A percentile compares a stretch with the other conserved stretches of the same genome.
These are phyloP conservation scores for Mionectes macconnelli DNA, from an alignment of 2,113 vertebrate genomes.

Conservation along the genomic window DNA sequence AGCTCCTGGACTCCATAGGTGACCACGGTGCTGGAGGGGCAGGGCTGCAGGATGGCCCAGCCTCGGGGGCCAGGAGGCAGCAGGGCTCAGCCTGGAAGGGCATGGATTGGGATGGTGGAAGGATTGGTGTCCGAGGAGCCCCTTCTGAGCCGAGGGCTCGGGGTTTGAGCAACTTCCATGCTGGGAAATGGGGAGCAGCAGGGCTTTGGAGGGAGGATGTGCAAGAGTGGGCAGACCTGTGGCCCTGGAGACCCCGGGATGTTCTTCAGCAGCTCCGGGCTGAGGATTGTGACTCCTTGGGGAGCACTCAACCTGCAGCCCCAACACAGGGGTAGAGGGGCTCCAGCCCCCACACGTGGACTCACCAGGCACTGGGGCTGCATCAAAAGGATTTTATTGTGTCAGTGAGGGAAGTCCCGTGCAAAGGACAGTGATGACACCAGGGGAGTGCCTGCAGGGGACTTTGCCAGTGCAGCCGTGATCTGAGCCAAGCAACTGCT, in stretches of 20 bases:
- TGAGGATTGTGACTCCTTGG: fast-evolving
- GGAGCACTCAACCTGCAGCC: not conserved
- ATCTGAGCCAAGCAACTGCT: not conserved
- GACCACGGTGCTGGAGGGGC: not conserved
- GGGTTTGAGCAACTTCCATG: not conserved
- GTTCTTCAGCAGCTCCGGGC: not conserved
- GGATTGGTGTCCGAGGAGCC: fast-evolving
- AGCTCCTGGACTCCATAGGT: not conserved
- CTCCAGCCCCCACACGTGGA: fast-evolving
- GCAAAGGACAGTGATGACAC: not conserved
- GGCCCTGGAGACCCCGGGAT: not conserved
- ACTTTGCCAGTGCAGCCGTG: not conserved
- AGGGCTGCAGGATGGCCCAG: not conserved
- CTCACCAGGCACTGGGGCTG: not conserved
- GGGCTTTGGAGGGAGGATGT: not conserved
- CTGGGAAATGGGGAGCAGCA: not conserved
- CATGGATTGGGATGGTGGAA: not conserved
- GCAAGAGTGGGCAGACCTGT: fast-evolving
- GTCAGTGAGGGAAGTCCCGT: not conserved
- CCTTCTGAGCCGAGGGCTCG: fast-evolving
- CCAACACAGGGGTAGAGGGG: fast-evolving
- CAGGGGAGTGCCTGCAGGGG: not conserved
- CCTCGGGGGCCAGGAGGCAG: not conserved
- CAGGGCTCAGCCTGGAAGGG: not conserved
- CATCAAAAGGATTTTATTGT: not conserved